Percentiles rank a stretch among this genome's conserved stretches.
Evolutionary conservation across 37 sponge, comb jelly and placozoan genomes (phyloP).

Genomic region (Chondrosia reniformis): DNA sequence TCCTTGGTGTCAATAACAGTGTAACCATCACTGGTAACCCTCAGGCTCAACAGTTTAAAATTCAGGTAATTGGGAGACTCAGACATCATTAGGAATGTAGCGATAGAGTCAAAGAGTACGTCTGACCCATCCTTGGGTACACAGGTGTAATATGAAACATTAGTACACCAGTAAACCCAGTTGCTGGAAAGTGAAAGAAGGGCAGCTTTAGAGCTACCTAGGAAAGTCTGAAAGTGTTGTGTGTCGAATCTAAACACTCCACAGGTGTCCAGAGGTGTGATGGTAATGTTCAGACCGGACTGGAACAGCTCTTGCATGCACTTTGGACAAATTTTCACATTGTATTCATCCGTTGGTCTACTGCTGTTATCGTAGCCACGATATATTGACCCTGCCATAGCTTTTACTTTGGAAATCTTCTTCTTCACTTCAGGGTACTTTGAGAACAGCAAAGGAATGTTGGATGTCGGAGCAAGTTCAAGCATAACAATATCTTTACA

Average conservation of each 20-base stretch:
- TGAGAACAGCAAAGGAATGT: constrained; percentile 52
- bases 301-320: constrained; percentile 44
- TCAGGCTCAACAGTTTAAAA: not conserved
- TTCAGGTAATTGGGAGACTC: not conserved
- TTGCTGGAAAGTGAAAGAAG: not conserved
- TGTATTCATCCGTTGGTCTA: constrained; percentile 58
- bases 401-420: constrained; percentile 40
- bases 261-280: constrained; percentile 76
- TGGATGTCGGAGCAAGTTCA: constrained; percentile 69
- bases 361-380: constrained; percentile 48
- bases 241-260: not conserved
- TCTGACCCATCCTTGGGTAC: not conserved
- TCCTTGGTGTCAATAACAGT: constrained; percentile 6
- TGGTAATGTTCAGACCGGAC: constrained; percentile 52
- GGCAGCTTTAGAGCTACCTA: not conserved
- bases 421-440: constrained; percentile 45
- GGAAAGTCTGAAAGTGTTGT: not conserved
- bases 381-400: constrained; percentile 71
- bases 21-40: constrained; percentile 3
- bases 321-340: constrained; percentile 50
- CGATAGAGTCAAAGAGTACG: constrained; percentile 1
- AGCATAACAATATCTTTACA: constrained; percentile 45
- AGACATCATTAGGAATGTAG: not conserved
- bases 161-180: not conserved
- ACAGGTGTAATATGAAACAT: not conserved